Conservation (phyloP, 2,888 invertebrate species). For the Drosophila lutescens region DNA sequence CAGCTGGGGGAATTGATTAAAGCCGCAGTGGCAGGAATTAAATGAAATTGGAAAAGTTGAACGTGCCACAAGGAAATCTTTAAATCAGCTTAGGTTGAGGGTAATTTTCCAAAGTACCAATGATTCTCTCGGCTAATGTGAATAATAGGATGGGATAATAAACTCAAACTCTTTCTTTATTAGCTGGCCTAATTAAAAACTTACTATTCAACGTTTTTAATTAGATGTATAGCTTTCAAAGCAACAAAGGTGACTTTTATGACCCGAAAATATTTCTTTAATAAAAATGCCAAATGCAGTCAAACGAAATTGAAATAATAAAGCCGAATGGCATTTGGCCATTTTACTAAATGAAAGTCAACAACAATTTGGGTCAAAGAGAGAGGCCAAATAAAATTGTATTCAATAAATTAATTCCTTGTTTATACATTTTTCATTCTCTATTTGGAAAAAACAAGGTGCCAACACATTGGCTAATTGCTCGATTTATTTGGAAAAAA, state of each 20-base stretch:
- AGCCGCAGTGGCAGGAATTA: slow-evolving; percentile 30
- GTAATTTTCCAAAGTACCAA: slow-evolving; percentile 20
- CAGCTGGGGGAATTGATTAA: slow-evolving; percentile 41
- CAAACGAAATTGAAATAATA: not conserved
- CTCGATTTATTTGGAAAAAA: not conserved
- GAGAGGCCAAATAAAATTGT: not conserved
- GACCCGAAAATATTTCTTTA: not conserved
- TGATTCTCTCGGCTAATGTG: not conserved
- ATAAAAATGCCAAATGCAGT: not conserved
- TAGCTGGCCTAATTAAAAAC: not conserved
- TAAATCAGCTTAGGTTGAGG: slow-evolving; percentile 18
- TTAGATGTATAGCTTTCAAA: not conserved
- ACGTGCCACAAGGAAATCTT: slow-evolving; percentile 6
- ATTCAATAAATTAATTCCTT: not conserved
- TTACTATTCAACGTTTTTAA: not conserved
- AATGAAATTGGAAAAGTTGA: slow-evolving; percentile 36
- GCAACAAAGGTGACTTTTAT: not conserved
- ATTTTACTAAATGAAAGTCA: slow-evolving; percentile 1
- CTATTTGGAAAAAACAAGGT: not conserved
- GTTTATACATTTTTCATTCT: not conserved
- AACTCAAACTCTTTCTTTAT: not conserved
- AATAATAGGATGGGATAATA: not conserved
- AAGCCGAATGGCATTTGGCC: not conserved
- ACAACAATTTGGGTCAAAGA: not conserved
- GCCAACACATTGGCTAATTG: not conserved